phyloP scores from a whole-genome alignment of 2,797 vertebrate genomes.

The Myripristis murdjan region DNA sequence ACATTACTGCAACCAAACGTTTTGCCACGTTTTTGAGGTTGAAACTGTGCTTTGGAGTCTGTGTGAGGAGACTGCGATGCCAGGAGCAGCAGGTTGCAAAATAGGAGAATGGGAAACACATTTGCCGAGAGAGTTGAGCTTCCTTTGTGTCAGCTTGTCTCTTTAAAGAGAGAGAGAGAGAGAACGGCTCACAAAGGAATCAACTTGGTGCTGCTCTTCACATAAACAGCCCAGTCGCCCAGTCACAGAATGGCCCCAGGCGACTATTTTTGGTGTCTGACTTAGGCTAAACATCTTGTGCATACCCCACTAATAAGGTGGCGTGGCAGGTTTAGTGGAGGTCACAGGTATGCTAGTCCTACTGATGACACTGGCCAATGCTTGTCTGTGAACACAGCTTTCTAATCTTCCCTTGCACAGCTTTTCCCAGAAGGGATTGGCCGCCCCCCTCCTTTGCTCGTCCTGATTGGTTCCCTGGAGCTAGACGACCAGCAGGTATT shows the following conservation, averaged over 20 bases:
- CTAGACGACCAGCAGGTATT: slow-evolving; percentile 86
- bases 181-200: background rate
- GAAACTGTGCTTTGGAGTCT: slow-evolving; percentile 1
- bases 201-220: slow-evolving; percentile 4
- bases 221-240: slow-evolving; percentile 32
- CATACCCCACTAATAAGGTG: slow-evolving; percentile 52
- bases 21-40: slow-evolving; percentile 15
- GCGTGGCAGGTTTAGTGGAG: slow-evolving; percentile 53
- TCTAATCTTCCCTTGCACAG: slow-evolving; percentile 80
- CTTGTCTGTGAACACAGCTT: slow-evolving; percentile 70
- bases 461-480: slow-evolving; percentile 84
- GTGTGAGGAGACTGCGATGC: background rate
- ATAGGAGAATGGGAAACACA: slow-evolving; percentile 8
- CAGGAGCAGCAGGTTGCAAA: slow-evolving; percentile 23
- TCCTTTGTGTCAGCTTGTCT: slow-evolving; percentile 15
- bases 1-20: background rate
- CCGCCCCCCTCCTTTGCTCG: slow-evolving; percentile 73
- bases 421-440: slow-evolving; percentile 86
- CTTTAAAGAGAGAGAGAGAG: slow-evolving; percentile 32
- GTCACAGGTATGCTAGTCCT: slow-evolving; percentile 66
- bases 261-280: slow-evolving; percentile 50
- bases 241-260: slow-evolving; percentile 28
- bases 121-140: slow-evolving; percentile 13
- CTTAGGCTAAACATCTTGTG: slow-evolving; percentile 69
- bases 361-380: slow-evolving; percentile 23